A percentile compares a stretch with the other conserved stretches of the same genome.
These are phyloP conservation scores for Antennarius striatus DNA, from an alignment of 2,113 vertebrate species.

Conservation along the genomic window DNA sequence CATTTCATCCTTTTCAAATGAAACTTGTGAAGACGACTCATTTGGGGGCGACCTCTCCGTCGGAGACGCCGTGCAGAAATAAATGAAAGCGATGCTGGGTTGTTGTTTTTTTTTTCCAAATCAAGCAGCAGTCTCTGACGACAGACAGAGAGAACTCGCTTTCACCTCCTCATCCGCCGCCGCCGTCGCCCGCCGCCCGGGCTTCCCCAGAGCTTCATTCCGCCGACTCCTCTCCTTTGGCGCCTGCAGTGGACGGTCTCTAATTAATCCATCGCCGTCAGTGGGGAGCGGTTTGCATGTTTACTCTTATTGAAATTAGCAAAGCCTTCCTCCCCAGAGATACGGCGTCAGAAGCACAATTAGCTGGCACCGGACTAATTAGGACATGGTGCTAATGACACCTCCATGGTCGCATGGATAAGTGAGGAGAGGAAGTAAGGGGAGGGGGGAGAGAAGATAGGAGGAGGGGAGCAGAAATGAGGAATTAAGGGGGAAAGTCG, in stretches of 20 bases:
- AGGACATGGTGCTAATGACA: constrained; percentile 69
- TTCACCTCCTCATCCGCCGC: constrained; percentile 26
- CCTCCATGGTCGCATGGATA: constrained; percentile 42
- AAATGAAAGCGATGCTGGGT: constrained; percentile 51
- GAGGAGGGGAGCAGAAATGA: background rate
- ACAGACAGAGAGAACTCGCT: constrained; percentile 32
- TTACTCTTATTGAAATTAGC: constrained; percentile 83
- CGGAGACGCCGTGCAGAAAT: constrained; percentile 9
- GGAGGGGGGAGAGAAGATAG: background rate
- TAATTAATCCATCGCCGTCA: constrained; percentile 76
- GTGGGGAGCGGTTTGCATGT: constrained; percentile 76
- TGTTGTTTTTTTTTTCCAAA: constrained; percentile 23
- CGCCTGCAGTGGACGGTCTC: constrained; percentile 53
- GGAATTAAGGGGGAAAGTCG: background rate
- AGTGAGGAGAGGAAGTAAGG: constrained; percentile 4
- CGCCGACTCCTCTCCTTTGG: constrained; percentile 27
- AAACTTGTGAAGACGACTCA: constrained; percentile 39
- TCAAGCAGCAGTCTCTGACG: constrained; percentile 8
- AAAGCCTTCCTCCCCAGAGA: constrained; percentile 70
- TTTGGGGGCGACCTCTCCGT: constrained; percentile 1
- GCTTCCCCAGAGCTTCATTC: background rate
- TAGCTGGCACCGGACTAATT: constrained; percentile 78
- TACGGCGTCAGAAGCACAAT: constrained; percentile 71
- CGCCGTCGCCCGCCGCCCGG: background rate
- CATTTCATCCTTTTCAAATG: constrained; percentile 39